Conservation (phyloP, 2,797 vertebrate genomes). For the Urosaurus nigricauda region DNA sequence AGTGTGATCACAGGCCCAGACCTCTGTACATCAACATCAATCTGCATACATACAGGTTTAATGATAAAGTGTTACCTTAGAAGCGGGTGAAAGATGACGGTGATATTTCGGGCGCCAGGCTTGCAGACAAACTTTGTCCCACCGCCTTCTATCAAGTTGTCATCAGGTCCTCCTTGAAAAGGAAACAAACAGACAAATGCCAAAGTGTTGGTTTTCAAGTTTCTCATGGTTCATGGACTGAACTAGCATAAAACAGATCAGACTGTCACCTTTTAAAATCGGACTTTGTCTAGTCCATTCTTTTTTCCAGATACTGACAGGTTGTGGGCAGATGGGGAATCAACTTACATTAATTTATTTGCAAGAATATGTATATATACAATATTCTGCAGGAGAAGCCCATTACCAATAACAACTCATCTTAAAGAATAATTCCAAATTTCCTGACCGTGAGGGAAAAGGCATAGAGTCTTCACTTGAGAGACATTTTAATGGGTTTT, state of each 20-base stretch:
- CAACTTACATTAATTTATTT: background rate
- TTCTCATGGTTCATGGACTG: background rate
- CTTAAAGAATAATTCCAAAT: no score
- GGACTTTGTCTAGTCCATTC: no score
- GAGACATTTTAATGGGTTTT: background rate
- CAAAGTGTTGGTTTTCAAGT: background rate
- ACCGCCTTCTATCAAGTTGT: slow-evolving; percentile 97
- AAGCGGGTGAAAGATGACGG: slow-evolving; percentile 96
- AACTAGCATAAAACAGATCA: background rate
- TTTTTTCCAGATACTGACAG: background rate
- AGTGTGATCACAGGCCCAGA: background rate
- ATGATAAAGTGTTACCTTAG: slow-evolving; percentile 84
- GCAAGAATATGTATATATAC: background rate
- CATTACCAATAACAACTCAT: background rate
- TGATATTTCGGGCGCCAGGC: slow-evolving; percentile 97
- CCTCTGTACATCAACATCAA: background rate
- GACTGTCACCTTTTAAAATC: background rate
- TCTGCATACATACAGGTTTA: background rate
- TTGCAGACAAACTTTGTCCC: slow-evolving; percentile 98
- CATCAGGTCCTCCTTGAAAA: slow-evolving; percentile 91
- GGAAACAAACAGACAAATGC: slow-evolving; percentile 22
- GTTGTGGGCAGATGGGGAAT: background rate
- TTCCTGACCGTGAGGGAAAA: no score
- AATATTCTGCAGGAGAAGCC: background rate
- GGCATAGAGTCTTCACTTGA: no score